Conservation (phyloP, 2,113 vertebrate genomes). For the Bettongia penicillata region DNA sequence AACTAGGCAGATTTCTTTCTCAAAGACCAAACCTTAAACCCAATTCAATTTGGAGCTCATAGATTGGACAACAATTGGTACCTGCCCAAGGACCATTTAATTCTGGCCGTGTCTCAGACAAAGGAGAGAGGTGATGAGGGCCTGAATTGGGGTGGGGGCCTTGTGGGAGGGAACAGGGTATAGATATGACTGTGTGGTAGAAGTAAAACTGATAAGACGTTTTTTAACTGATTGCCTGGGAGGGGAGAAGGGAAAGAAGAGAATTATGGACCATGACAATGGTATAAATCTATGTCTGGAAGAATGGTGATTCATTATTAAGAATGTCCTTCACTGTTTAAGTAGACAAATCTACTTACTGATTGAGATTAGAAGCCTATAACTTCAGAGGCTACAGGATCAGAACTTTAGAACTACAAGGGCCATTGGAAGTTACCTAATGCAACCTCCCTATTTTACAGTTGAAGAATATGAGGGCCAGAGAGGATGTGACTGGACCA, state of each 20-base stretch:
- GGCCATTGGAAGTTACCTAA: not conserved
- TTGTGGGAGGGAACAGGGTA: not conserved
- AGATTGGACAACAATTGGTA: no score
- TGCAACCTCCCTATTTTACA: not conserved
- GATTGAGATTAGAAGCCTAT: not conserved
- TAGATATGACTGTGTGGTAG: not conserved
- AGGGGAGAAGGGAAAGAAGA: not conserved
- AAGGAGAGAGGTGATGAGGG: not conserved
- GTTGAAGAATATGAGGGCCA: not conserved
- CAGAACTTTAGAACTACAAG: not conserved
- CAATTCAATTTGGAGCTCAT: no score
- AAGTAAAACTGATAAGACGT: not conserved
- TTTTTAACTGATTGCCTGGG: not conserved
- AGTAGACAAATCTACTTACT: not conserved
- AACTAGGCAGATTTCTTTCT: no score
- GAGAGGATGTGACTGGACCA: not conserved
- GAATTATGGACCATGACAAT: not conserved
- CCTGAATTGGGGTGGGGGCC: not conserved
- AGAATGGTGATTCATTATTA: not conserved
- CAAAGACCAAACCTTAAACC: no score
- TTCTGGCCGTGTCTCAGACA: no score
- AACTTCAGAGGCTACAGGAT: not conserved
- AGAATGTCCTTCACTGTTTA: not conserved
- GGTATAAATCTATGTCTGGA: not conserved
- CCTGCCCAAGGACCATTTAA: no score